These are phyloP conservation scores for Cryptotis parvus DNA, from an alignment of 2,113 vertebrate genomes.

Conservation along the genomic window DNA sequence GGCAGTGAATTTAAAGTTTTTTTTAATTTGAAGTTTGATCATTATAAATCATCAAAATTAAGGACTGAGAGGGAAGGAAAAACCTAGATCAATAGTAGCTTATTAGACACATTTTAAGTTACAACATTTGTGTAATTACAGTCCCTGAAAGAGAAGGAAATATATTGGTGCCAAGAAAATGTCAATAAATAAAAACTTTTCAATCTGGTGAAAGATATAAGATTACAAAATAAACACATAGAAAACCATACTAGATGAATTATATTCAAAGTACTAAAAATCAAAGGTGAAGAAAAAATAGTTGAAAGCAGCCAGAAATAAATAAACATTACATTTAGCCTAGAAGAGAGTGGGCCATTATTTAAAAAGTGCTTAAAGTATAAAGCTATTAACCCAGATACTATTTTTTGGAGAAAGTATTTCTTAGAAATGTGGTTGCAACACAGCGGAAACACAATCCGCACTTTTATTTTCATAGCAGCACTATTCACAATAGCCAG, in stretches of 20 bases:
- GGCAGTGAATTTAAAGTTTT: conserved; percentile 27
- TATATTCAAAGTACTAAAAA: conserved; percentile 50
- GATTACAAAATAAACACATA: conserved; percentile 48
- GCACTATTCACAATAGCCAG: too few relatives aligned
- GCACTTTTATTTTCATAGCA: too few relatives aligned
- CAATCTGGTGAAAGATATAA: conserved; percentile 33
- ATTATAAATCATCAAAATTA: not conserved
- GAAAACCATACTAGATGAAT: conserved; percentile 41
- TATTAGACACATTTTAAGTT: conserved; percentile 19
- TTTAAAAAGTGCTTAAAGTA: conserved; percentile 30
- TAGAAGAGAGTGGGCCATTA: not conserved
- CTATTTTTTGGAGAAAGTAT: conserved; percentile 5
- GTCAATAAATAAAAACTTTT: conserved; percentile 45
- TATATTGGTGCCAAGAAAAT: conserved; percentile 19
- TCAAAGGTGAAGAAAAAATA: not conserved
- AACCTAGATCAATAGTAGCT: not conserved
- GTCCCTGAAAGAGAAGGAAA: conserved; percentile 10
- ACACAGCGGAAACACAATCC: too few relatives aligned
- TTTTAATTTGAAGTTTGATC: conserved; percentile 13
- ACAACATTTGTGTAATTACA: not conserved
- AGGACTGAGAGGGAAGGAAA: conserved; percentile 18
- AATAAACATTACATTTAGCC: not conserved
- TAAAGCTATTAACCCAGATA: not conserved
- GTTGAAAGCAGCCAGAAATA: conserved; percentile 43
- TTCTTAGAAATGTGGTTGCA: not conserved